Base-by-base conservation (phyloP, 2,888 invertebrate genomes). In the Drosophila barbarae region DNA sequence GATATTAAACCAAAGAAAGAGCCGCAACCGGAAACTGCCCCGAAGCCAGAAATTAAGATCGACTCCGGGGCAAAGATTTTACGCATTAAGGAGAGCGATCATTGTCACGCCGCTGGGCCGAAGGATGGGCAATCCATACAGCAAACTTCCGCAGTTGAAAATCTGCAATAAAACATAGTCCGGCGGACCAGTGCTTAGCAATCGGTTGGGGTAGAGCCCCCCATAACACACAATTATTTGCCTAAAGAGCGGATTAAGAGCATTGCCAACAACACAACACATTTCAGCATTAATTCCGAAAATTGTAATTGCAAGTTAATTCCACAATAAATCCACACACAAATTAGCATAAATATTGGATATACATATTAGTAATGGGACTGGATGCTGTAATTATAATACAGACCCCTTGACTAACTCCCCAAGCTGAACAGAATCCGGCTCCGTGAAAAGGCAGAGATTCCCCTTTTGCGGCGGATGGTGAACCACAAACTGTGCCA, bases 401-500 rank as follows among this genome's bases (percentile, higher is more conserved):
- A 46, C 5, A 13, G 30, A 30, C 13, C 30, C 46, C 13, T 10
- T 44, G 15, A 10, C 44, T 10, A 44, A 28, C 12, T 10, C 44
- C 44, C 44, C 23, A 8, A 46, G 28, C 15, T 30, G 1, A 32
- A 49, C 47, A 21, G 21, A 61, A 30, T 51, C 35, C 30, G 9
- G n/a, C 18, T 60, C 23, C 41, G 35, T 32, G 30, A 28, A 28
- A n/a, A 59, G 26, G 7, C 26, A 38, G 63, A 46, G 53, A 54
- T 54, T 46, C 44, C 28, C 38, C 26, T 18, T 23, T 34, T 32
- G 59, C 32, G 60, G 59, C 60, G 30, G 46, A 26, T n/a, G 59
- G 59, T 30, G 54, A 46, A 65, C 64, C 66, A 38, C 64, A 64
- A 64, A 64, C 64, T 64, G 63, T 64, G 63, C 66, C 63, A 64